Percentiles rank a stretch among this genome's conserved stretches.
Evolutionary conservation across 1,140 invertebrate species (phyloP).

Genomic region (Cyclargus thomasi): DNA sequence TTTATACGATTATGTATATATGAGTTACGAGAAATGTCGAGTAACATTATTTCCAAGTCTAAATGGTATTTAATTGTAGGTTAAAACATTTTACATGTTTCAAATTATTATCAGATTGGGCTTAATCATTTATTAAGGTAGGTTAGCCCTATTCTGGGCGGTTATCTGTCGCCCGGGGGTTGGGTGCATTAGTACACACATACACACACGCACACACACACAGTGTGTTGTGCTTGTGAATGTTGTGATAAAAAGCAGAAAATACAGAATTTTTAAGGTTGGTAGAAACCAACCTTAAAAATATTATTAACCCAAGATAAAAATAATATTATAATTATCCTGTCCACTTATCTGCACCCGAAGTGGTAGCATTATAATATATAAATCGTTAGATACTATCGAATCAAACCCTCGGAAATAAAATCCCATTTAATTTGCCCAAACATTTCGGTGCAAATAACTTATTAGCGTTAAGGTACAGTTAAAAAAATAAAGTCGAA

Average conservation of each 20-base stretch:
- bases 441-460: not conserved
- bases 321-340: not conserved
- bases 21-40: no score
- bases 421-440: not conserved
- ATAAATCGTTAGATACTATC: constrained; percentile 1
- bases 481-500: not conserved
- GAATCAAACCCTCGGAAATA: not conserved
- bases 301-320: not conserved
- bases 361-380: not conserved
- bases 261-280: no score
- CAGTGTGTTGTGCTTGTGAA: no score
- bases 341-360: not conserved
- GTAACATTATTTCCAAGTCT: not conserved
- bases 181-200: not conserved
- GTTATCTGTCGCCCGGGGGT: not conserved
- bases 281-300: not conserved
- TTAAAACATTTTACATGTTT: not conserved
- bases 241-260: no score
- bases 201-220: no score
- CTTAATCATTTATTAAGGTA: not conserved
- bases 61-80: not conserved
- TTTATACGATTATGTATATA: no score
- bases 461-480: not conserved
- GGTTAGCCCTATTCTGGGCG: not conserved
- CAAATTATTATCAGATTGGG: not conserved